Base-by-base conservation (phyloP, 2,888 invertebrate species). In the Oscheius onirici region DNA sequence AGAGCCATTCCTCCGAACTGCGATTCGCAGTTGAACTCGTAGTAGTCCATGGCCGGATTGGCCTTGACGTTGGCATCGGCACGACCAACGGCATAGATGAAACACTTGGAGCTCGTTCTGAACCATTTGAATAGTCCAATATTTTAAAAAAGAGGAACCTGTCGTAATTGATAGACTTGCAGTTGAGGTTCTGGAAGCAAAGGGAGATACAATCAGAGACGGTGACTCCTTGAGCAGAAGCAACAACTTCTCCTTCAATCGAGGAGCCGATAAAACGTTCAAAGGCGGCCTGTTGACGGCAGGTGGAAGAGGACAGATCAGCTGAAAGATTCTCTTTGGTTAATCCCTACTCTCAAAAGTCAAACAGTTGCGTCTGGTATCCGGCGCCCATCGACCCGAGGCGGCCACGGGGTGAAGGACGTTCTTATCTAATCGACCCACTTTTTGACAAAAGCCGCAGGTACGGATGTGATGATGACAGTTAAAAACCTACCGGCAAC, bases 1-100 rank as follows among this genome's bases (percentile, higher is more conserved):
- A 88, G 76, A 24, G 87, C 87, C 87, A 87, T 87, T 63, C 87
- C 87, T 40, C 87, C 87, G 75, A 87, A 87, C 70, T 88, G 87
- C 11, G 87, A 85, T 69, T 87, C 63, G 52, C 87, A 87, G 74
- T 87, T 88, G 84, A 88, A 87, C 76, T 87, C 87, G 79, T 87
- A 87, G 74, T 84, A 87, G 73, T 87, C 87, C 75, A 81, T 84
- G 17, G 86, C 75, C 15, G 87, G 87, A 65, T 87, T 86, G 61
- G 82, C 76, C 76, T 85, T 85, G 68, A 86, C 79, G 71, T 84
- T 82, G 40, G 86, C 84, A 65, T 84, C 83, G 10, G 78, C 78
- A 34, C 84, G 74, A 5, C 86, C 83, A 40, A 84, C 83, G 13
- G 83, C 82, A 74, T 87, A 87, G 73, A 87, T 86, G 83, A 85